A percentile compares a stretch with the other conserved stretches of the same genome.
Conservation (phyloP, 2,797 vertebrate species). For the Galago senegalensis region DNA sequence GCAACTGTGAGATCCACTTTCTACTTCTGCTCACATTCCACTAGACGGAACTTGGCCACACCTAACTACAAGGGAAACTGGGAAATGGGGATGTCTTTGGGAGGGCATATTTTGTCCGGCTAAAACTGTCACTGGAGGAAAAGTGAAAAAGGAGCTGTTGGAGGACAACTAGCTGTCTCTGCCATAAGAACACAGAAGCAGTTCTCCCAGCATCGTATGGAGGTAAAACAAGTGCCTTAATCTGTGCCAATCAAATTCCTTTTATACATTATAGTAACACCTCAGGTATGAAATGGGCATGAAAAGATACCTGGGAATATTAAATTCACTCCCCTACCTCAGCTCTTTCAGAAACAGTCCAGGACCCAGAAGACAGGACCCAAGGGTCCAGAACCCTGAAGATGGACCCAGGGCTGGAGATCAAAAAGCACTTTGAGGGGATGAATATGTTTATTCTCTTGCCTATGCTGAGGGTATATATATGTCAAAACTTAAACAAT, state of each 20-base stretch:
- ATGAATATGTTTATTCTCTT: background rate
- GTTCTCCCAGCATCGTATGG: background rate
- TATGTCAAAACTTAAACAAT: background rate
- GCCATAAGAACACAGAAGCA: background rate
- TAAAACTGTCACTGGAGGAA: constrained; percentile 13
- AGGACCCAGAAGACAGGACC: background rate
- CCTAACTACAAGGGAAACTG: background rate
- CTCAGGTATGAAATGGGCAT: background rate
- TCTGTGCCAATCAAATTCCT: background rate
- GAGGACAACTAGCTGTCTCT: background rate
- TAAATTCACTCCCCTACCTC: background rate
- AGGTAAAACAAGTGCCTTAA: constrained; percentile 13
- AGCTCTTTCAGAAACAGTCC: constrained; percentile 27
- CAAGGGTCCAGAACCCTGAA: background rate
- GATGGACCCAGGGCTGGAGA: background rate
- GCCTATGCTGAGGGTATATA: background rate
- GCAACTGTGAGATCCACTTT: fast-evolving
- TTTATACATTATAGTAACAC: background rate
- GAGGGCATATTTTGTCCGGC: background rate
- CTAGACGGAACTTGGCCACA: background rate
- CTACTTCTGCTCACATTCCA: background rate
- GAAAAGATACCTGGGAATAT: background rate
- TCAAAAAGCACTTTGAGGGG: background rate
- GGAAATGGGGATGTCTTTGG: background rate
- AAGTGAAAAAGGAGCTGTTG: background rate